Conservation (phyloP, 2,888 invertebrate genomes). For the Sminthurides aquaticus region DNA sequence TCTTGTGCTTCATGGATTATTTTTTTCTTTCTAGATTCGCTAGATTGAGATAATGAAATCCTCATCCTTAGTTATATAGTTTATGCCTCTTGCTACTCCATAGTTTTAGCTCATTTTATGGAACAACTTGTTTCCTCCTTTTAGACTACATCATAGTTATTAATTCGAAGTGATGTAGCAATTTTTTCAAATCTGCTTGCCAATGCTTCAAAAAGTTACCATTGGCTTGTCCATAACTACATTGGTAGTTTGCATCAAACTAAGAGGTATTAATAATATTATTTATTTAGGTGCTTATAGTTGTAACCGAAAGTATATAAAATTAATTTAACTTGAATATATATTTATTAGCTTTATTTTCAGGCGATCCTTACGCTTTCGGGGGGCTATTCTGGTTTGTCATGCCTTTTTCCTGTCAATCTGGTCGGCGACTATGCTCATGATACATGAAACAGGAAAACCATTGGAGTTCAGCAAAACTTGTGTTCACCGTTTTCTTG, state of each 20-base stretch:
- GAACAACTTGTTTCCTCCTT: no score
- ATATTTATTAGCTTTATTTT: conserved; percentile 42
- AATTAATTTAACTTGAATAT: no score
- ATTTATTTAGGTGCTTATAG: no score
- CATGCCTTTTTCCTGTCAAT: conserved; percentile 60
- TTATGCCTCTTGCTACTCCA: no score
- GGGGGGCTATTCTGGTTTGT: conserved; percentile 65
- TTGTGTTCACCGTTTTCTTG: conserved; percentile 51
- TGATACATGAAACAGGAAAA: conserved; percentile 48
- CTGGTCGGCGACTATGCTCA: conserved; percentile 52
- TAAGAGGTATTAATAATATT: conserved; percentile 22
- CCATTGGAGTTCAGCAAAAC: conserved; percentile 51
- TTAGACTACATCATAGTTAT: no score
- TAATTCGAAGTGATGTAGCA: conserved; percentile 8
- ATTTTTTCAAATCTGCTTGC: conserved; percentile 18
- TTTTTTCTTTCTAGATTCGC: no score
- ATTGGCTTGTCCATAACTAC: conserved; percentile 9
- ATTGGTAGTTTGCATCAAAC: conserved; percentile 16
- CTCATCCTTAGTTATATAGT: no score
- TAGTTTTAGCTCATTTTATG: no score
- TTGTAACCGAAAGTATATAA: no score
- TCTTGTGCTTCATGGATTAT: no score
- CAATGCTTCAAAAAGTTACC: conserved; percentile 18
- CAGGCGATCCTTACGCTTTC: conserved; percentile 50
- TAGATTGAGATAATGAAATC: no score